Evolutionary conservation across 2,888 invertebrate genomes (phyloP), one percentile per base, ranked within the genome.

Genomic region (Drosophila mettleri): DNA sequence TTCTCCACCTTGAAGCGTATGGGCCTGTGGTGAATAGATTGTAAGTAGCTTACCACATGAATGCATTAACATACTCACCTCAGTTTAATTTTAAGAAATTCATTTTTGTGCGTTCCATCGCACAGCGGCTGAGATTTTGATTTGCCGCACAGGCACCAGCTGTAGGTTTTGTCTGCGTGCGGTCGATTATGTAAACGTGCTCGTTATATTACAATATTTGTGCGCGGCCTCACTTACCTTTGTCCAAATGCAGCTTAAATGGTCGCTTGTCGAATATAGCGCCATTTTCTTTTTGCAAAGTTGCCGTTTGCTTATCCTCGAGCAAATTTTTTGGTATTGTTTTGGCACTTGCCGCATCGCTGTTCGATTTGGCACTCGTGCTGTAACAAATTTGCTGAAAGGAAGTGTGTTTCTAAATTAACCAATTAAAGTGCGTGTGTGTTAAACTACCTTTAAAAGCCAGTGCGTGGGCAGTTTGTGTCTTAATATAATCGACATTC

Each of bases 61-160:
- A 2, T 36, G 0, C 8, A n/a, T 8, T 16, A 2, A 1, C 31
- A 41, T 54, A 38, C 39, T 78, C 90, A 95, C 95, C 94, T 95
- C 46, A 95, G 93, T 65, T 94, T 95, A 34, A 97, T 95, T 93
- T 96, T 96, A 3, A 96, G 93, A 78, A 94, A 95, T 20, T 94
- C 93, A 90, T 95, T 95, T 90, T 94, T 97, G 92, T 99, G 99
- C 0, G 97, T 96, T 16, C 97, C 97, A 93, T 99, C 99, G 92
- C 99, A 99, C 43, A 99, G 93, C 0, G 99, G 99, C 93, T 99
- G 98, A 24, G 92, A 94, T 89, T 97, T 96, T 69, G 98, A 98
- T 75, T 95, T 95, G 0, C 99, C 99, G 92, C 99, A 99, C 0
- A 96, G 93, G 91, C 99, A 99, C 98, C 99, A 99, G 29, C 94